Evolutionary conservation across 2,888 invertebrate genomes (phyloP).

Genomic region (Drosophila gaucha): DNA sequence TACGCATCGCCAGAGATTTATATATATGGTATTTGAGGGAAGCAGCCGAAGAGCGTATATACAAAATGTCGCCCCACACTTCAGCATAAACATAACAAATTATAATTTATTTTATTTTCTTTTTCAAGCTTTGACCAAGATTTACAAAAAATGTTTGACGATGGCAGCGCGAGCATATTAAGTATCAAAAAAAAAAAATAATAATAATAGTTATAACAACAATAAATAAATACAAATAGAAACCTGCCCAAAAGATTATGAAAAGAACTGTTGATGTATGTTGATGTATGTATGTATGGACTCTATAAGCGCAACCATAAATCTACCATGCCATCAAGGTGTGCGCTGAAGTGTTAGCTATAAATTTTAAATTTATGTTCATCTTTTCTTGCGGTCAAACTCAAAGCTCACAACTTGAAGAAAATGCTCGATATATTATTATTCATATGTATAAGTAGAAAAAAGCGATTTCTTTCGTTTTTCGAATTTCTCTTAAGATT

Average conservation of each 20-base stretch:
- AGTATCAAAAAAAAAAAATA: slow-evolving; percentile 23
- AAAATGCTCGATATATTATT: slow-evolving; percentile 24
- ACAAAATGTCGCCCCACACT: slow-evolving; percentile 53
- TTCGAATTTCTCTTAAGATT: slow-evolving; percentile 1
- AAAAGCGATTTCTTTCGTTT: background rate
- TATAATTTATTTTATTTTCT: slow-evolving; percentile 62
- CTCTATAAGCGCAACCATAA: slow-evolving; percentile 57
- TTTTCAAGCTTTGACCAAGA: slow-evolving; percentile 7
- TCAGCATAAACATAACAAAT: slow-evolving; percentile 63
- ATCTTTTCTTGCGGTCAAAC: slow-evolving; percentile 48
- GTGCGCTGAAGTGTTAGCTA: slow-evolving; percentile 66
- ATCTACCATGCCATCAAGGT: slow-evolving; percentile 53
- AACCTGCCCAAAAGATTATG: slow-evolving; percentile 65
- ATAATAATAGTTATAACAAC: slow-evolving; percentile 36
- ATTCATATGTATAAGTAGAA: background rate
- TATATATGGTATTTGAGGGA: slow-evolving; percentile 54
- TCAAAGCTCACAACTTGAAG: slow-evolving; percentile 18
- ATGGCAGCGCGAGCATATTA: slow-evolving; percentile 23
- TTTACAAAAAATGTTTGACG: slow-evolving; percentile 2
- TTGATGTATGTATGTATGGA: slow-evolving; percentile 46
- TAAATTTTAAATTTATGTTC: slow-evolving; percentile 73
- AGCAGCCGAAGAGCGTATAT: slow-evolving; percentile 16
- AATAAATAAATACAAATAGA: slow-evolving; percentile 38
- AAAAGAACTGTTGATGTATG: slow-evolving; percentile 75
- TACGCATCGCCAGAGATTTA: slow-evolving; percentile 69